These are phyloP conservation scores for Nycticryphes semicollaris DNA, from an alignment of 2,113 vertebrate genomes.

Conservation along the genomic window DNA sequence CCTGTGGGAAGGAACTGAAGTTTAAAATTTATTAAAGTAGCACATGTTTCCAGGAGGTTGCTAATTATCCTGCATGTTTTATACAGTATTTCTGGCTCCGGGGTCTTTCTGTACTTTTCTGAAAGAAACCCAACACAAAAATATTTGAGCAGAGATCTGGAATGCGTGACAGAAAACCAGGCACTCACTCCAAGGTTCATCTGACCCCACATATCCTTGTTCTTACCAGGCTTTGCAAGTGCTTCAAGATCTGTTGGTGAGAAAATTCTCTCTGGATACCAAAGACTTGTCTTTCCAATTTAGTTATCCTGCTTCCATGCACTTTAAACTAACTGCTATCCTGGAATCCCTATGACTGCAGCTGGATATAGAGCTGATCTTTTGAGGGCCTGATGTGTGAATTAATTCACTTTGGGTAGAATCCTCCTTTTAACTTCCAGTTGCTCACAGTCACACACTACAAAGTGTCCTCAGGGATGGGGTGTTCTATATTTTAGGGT, in stretches of 20 bases:
- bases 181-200: background rate
- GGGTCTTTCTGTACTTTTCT: conserved; percentile 68
- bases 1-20: conserved; percentile 63
- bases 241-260: background rate
- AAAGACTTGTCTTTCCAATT: background rate
- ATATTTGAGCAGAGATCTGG: conserved; percentile 65
- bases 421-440: background rate
- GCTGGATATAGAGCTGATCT: background rate
- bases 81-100: conserved; percentile 62
- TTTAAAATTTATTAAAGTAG: conserved; percentile 51
- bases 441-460: background rate
- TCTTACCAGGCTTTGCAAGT: background rate
- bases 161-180: conserved; percentile 41
- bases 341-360: background rate
- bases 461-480: background rate
- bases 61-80: conserved; percentile 70
- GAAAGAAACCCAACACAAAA: conserved; percentile 68
- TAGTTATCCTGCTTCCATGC: background rate
- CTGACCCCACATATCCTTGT: conserved; percentile 3
- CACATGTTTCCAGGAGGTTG: conserved; percentile 64
- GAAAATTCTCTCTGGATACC: background rate
- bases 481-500: background rate
- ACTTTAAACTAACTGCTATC: background rate
- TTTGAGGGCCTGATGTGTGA: background rate
- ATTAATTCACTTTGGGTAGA: background rate